A percentile compares a stretch with the other conserved stretches of the same genome.
Conservation (phyloP, 2,113 vertebrate genomes). For the Myrmecophaga tridactyla region DNA sequence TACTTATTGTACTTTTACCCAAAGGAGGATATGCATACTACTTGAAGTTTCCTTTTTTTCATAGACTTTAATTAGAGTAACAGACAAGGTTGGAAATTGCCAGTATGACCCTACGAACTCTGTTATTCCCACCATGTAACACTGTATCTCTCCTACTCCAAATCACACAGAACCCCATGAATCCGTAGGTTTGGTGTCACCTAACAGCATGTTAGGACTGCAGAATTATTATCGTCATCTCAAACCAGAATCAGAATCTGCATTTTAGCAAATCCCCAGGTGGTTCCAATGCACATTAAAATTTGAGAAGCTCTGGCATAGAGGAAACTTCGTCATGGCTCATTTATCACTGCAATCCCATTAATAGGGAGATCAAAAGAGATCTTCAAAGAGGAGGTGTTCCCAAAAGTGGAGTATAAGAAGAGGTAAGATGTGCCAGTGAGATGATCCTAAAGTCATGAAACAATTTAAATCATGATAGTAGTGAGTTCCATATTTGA, state of each 20-base stretch:
- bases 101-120: neutral
- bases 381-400: neutral
- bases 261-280: neutral
- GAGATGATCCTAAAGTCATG: neutral
- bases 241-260: slow-evolving; percentile 11
- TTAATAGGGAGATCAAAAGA: neutral
- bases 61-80: neutral
- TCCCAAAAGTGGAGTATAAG: neutral
- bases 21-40: neutral
- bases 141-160: neutral
- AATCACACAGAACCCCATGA: neutral
- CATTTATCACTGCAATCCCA: neutral
- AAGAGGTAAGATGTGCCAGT: neutral
- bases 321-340: neutral
- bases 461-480: neutral
- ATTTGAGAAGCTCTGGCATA: neutral
- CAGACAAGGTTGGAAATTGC: neutral
- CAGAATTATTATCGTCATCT: neutral
- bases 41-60: neutral
- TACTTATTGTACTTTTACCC: neutral
- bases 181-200: neutral
- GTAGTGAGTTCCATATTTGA: neutral
- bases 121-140: neutral
- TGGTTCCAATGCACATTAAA: neutral
- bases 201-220: neutral